Percentiles rank a stretch among this genome's conserved stretches.
These are phyloP conservation scores for Leucophenga montana DNA, from an alignment of 2,888 invertebrate species.

Conservation along the genomic window DNA sequence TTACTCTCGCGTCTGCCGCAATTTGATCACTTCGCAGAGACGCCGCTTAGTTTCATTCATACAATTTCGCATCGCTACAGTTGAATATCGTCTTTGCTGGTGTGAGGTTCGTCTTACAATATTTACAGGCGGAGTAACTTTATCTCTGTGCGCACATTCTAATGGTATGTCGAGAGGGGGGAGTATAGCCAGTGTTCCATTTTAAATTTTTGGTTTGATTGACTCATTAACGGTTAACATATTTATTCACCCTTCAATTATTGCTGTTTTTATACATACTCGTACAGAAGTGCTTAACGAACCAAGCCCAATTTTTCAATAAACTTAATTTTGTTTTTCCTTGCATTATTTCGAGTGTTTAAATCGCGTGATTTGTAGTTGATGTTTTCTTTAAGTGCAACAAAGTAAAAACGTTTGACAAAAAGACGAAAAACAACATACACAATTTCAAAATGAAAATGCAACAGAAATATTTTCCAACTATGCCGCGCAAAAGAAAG, in stretches of 20 bases:
- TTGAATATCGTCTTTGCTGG: constrained; percentile 6
- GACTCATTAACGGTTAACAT: not conserved
- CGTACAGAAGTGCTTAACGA: too few relatives aligned
- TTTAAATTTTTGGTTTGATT: not conserved
- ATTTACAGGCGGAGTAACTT: too few relatives aligned
- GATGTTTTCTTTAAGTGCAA: not conserved
- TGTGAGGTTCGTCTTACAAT: not conserved
- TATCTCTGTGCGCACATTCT: too few relatives aligned
- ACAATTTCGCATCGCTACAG: constrained; percentile 8
- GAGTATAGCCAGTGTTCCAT: too few relatives aligned
- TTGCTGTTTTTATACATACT: too few relatives aligned
- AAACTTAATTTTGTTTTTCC: not conserved
- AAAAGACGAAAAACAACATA: too few relatives aligned
- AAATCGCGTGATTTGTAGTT: too few relatives aligned
- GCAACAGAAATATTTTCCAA: constrained; percentile 1
- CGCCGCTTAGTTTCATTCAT: constrained; percentile 7
- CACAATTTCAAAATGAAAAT: not conserved
- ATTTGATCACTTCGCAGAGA: too few relatives aligned
- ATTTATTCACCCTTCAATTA: not conserved
- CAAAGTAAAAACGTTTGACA: not conserved
- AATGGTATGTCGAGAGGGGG: too few relatives aligned
- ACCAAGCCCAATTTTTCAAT: constrained; percentile 11
- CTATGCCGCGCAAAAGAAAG: constrained; percentile 2
- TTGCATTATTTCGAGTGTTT: too few relatives aligned
- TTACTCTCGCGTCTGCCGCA: too few relatives aligned